These are phyloP conservation scores for Ophonus ardosiacus DNA, from an alignment of 2,888 invertebrate species.

Conservation along the genomic window DNA sequence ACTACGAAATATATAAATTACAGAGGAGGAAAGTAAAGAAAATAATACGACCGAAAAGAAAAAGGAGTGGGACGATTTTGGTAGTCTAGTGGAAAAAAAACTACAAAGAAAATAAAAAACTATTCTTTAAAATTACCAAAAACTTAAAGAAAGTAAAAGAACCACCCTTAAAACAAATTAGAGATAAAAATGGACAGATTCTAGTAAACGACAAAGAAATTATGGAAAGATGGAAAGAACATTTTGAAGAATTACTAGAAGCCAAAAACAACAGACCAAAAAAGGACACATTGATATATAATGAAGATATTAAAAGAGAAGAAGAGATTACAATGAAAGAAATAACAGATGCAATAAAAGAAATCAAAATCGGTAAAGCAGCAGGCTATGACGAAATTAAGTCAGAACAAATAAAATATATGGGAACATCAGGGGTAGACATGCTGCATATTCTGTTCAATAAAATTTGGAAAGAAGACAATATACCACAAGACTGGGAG, in stretches of 20 bases:
- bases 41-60: neutral
- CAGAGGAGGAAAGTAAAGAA: slow-evolving; percentile 1
- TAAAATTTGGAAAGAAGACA: neutral
- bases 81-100: neutral
- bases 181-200: neutral
- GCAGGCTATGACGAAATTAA: slow-evolving; percentile 25
- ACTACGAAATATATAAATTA: neutral
- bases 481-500: slow-evolving; percentile 8
- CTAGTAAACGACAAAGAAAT: neutral
- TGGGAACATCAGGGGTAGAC: neutral
- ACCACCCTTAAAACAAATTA: neutral
- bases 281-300: neutral
- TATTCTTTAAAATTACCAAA: neutral
- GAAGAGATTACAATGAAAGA: neutral
- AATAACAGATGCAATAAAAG: neutral
- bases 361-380: slow-evolving; percentile 21
- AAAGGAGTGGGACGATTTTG: neutral
- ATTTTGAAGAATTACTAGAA: slow-evolving; percentile 20
- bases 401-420: neutral
- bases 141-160: neutral
- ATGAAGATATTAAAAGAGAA: neutral
- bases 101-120: slow-evolving; percentile 1
- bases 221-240: slow-evolving; percentile 12
- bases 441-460: neutral
- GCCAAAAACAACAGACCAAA: neutral